These are phyloP conservation scores for Spongilla lacustris DNA, from an alignment of 37 sponge, comb jelly and placozoan genomes.

Conservation along the genomic window DNA sequence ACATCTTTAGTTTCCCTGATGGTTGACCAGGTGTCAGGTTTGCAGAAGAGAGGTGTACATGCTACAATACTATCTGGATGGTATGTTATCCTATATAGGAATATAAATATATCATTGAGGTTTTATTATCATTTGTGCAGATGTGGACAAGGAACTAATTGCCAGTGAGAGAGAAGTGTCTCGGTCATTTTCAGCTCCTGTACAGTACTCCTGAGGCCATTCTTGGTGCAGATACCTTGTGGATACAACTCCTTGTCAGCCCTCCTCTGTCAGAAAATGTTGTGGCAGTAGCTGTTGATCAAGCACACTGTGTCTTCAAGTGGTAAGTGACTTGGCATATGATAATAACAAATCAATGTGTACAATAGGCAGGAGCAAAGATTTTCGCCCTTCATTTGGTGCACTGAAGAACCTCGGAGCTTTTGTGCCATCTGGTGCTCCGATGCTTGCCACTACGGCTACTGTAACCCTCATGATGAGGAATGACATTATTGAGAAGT, in stretches of 20 bases:
- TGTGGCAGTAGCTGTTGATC: conserved; percentile 39
- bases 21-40: too few relatives aligned
- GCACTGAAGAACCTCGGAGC: conserved; percentile 34
- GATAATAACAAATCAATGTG: background rate
- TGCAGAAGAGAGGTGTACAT: too few relatives aligned
- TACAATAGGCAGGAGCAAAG: conserved; percentile 26
- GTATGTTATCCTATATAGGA: too few relatives aligned
- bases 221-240: background rate
- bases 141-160: too few relatives aligned
- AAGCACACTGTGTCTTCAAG: conserved; percentile 49
- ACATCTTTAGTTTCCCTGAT: too few relatives aligned
- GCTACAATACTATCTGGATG: too few relatives aligned
- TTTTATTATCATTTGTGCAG: too few relatives aligned
- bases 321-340: conserved; percentile 21
- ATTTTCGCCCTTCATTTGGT: conserved; percentile 39
- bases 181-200: background rate
- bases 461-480: too few relatives aligned
- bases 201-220: conserved; percentile 48
- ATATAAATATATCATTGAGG: too few relatives aligned
- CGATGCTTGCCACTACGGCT: conserved; percentile 39
- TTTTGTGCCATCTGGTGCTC: conserved; percentile 35
- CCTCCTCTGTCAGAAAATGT: conserved; percentile 9
- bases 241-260: conserved; percentile 9
- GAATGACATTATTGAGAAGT: conserved; percentile 18
- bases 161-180: background rate